Conservation (phyloP, 2,888 invertebrate genomes). For the Agrotis segetum region DNA sequence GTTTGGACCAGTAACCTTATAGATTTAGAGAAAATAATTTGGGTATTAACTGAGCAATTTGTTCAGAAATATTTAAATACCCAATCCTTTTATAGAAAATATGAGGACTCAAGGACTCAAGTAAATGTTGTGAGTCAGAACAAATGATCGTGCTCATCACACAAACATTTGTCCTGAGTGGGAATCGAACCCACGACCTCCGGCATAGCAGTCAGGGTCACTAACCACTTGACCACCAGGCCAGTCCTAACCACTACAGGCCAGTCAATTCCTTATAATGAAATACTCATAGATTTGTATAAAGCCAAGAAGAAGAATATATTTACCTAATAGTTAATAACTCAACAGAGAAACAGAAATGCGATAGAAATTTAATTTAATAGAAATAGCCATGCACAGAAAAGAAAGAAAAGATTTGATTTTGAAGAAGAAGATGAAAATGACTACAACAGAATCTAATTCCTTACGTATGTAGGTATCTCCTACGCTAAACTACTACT, state of each 20-base stretch:
- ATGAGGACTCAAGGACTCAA: no score
- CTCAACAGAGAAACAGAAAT: neutral
- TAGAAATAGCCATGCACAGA: neutral
- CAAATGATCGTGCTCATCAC: no score
- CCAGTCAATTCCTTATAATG: neutral
- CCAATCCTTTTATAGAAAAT: no score
- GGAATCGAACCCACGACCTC: no score
- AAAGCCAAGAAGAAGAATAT: neutral
- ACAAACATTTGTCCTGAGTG: no score
- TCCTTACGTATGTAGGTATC: conserved; percentile 60
- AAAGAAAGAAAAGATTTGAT: neutral
- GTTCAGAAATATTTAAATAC: neutral
- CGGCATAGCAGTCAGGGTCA: no score
- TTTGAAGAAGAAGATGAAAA: conserved; percentile 8
- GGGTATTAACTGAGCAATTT: neutral
- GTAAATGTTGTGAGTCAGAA: neutral
- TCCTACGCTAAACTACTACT: conserved; percentile 60
- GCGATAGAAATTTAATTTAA: neutral
- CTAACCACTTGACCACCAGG: no score
- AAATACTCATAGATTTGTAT: neutral
- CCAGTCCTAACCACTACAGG: no score
- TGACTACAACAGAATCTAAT: conserved; percentile 39
- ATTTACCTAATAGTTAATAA: neutral
- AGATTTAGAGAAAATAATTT: no score
- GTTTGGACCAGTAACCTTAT: no score